These are phyloP conservation scores for Anthoscopus minutus DNA, from an alignment of 2,113 vertebrate species.

Conservation along the genomic window DNA sequence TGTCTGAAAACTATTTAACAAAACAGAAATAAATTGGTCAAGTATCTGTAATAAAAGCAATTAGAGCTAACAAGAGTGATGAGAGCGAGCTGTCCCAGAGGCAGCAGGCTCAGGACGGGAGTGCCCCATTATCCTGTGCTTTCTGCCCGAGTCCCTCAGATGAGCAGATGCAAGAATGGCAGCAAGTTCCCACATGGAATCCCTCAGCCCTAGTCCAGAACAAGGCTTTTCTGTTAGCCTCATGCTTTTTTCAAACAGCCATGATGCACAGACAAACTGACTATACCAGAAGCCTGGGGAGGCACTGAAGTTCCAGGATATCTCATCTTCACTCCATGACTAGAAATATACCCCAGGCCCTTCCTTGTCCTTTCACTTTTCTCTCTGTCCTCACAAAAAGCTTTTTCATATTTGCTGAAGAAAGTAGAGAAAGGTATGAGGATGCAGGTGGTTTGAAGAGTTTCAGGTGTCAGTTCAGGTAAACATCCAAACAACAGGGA, in stretches of 20 bases:
- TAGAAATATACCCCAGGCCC: background rate
- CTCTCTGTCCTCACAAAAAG: background rate
- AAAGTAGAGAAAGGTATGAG: background rate
- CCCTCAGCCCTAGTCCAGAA: background rate
- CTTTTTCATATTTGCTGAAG: background rate
- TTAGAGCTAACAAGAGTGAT: background rate
- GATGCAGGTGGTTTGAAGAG: background rate
- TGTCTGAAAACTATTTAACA: background rate
- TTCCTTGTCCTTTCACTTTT: background rate
- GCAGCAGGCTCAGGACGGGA: accelerated
- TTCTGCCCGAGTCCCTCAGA: background rate
- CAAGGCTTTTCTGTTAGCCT: background rate
- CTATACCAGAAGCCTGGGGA: background rate
- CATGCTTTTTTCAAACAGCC: background rate
- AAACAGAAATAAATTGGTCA: background rate
- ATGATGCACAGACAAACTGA: accelerated
- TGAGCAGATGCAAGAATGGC: accelerated
- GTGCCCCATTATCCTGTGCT: background rate
- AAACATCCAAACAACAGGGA: background rate
- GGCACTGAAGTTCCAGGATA: background rate
- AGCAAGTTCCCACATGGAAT: accelerated
- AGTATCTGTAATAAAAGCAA: background rate
- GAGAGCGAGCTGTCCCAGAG: accelerated
- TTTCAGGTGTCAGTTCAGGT: background rate
- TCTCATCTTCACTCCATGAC: background rate